phyloP scores from a whole-genome alignment of 2,113 vertebrate genomes.

The Anguilla rostrata region DNA sequence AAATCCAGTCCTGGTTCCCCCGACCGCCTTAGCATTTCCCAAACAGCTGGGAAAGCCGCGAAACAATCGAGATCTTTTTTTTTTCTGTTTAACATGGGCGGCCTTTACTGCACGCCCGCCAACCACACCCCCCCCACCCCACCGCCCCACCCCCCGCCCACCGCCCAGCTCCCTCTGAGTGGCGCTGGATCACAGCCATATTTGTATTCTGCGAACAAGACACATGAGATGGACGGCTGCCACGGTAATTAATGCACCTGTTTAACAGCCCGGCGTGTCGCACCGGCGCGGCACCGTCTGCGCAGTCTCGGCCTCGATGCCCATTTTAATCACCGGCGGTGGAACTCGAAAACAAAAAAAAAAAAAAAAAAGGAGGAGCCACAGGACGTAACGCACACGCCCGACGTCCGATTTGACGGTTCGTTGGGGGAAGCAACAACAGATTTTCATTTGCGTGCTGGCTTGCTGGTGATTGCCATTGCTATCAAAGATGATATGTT shows the following conservation, averaged over 20 bases:
- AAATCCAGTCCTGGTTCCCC: background rate
- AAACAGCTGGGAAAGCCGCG: background rate
- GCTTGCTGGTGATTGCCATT: background rate
- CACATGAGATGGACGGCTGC: slow-evolving; percentile 17
- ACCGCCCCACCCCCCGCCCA: too few relatives aligned
- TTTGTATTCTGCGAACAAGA: slow-evolving; percentile 28
- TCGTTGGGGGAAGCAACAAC: background rate
- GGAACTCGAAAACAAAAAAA: background rate
- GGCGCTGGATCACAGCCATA: background rate
- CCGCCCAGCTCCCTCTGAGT: too few relatives aligned
- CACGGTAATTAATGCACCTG: slow-evolving; percentile 34
- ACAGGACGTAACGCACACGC: background rate
- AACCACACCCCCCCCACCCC: background rate
- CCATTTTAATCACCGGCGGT: slow-evolving; percentile 33
- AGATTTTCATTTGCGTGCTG: too few relatives aligned
- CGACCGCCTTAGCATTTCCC: background rate
- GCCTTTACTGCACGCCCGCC: background rate
- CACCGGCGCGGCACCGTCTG: background rate
- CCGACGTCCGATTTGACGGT: background rate
- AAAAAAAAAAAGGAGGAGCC: background rate
- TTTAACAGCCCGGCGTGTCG: slow-evolving; percentile 23
- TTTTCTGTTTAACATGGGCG: background rate
- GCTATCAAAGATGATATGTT: background rate
- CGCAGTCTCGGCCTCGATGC: background rate
- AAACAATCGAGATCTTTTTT: too few relatives aligned